Evolutionary conservation across 2,888 invertebrate genomes (phyloP), one percentile per base, ranked within the genome.

Genomic region (Chymomyza amoena): DNA sequence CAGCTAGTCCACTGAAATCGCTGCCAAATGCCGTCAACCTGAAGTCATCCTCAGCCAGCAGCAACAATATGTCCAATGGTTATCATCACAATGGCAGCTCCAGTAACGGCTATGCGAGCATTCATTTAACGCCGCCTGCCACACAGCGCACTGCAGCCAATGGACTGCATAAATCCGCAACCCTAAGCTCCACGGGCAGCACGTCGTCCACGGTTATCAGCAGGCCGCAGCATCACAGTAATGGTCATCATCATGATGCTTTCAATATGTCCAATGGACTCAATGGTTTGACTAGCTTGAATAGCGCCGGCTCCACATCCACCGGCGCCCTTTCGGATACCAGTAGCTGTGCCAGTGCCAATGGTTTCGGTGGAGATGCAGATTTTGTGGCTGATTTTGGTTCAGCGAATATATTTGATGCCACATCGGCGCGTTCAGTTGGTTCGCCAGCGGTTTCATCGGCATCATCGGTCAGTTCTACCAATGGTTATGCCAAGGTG

Each of bases 331-430:
- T 90, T 0, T 90, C 90, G 4, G 91, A 91, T 20, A 90, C 91
- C 2, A 90, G 90, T 78, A 91, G 90, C 75, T 90, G 90, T 71
- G 84, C 91, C 64, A 90, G 90, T 45, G 39, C 39, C 76, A 91
- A 91, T 75, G 91, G 90, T 18, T 92, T 92, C 70, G 91, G 91
- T 13, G 89, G 91, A 9, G 91, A 92, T 68, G 94, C 90, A 4
- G 92, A 92, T 66, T 95, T 95, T 91, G 94, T 94, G 81, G 95
- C 95, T 79, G 95, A 95, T 91, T 95, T 95, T 90, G 94, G 94
- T 78, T 93, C 94, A 73, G 95, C 95, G 73, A 94, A 94, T 89
- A 95, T 95, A 82, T 95, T 95, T 90, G 94, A 94, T 91, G 93
- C 94, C 90, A 93, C 89, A n/a, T 88, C 90, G 68, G 89, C 89